Evolutionary conservation across 2,888 invertebrate species (phyloP).

Genomic region (Drosophila atripex): DNA sequence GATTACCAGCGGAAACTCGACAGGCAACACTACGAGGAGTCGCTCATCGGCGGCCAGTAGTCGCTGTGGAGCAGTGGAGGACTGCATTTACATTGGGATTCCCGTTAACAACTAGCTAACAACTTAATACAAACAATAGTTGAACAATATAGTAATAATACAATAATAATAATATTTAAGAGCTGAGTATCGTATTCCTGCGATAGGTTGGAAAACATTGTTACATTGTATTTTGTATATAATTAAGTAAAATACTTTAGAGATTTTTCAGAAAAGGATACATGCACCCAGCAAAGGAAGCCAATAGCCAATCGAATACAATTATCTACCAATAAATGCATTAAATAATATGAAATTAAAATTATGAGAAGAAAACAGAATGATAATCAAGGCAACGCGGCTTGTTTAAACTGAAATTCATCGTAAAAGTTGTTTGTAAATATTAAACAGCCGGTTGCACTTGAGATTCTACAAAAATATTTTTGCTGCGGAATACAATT

Average conservation of each 20-base stretch:
- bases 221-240: slow-evolving; percentile 22
- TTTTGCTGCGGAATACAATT: slow-evolving; percentile 26
- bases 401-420: slow-evolving; percentile 17
- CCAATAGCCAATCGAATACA: slow-evolving; percentile 15
- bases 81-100: slow-evolving; percentile 33
- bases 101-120: slow-evolving; percentile 26
- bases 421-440: slow-evolving; percentile 8
- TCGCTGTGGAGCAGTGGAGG: slow-evolving; percentile 4
- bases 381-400: slow-evolving; percentile 31
- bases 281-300: slow-evolving; percentile 19
- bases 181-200: slow-evolving; percentile 11
- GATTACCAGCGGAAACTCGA: slow-evolving; percentile 81
- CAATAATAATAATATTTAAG: slow-evolving; percentile 13
- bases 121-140: slow-evolving; percentile 32
- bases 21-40: slow-evolving; percentile 82
- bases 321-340: slow-evolving; percentile 34
- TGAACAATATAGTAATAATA: slow-evolving; percentile 26
- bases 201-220: slow-evolving; percentile 27
- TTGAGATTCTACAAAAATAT: slow-evolving; percentile 38
- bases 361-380: slow-evolving; percentile 20
- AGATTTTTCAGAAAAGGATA: slow-evolving; percentile 25
- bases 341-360: slow-evolving; percentile 27
- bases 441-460: slow-evolving; percentile 19
- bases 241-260: slow-evolving; percentile 44
- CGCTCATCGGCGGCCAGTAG: slow-evolving; percentile 78